phyloP scores from a whole-genome alignment of 2,797 vertebrate genomes.

The Artibeus lituratus region DNA sequence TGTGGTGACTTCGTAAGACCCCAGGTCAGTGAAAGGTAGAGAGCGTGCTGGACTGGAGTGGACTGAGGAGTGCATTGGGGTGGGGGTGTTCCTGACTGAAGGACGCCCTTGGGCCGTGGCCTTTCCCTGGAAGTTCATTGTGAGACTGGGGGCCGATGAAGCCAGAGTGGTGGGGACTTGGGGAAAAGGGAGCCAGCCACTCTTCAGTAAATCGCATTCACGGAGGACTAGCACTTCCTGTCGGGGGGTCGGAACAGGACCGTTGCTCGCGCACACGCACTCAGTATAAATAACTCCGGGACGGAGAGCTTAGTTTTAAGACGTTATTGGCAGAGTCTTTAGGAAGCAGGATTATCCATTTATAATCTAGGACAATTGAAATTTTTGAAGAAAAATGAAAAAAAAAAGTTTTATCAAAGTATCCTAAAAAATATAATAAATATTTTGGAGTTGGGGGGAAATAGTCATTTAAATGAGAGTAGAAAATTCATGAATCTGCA shows the following conservation, averaged over 20 bases:
- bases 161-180: background rate
- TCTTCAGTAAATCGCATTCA: background rate
- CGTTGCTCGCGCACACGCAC: no score
- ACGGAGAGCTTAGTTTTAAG: background rate
- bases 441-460: constrained; percentile 39
- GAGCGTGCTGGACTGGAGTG: no score
- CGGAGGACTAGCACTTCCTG: background rate
- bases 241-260: background rate
- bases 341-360: background rate
- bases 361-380: background rate
- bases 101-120: background rate
- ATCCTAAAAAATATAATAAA: background rate
- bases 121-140: background rate
- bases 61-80: no score
- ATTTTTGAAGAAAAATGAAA: background rate
- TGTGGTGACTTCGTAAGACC: background rate
- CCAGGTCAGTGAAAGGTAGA: background rate
- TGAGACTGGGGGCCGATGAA: background rate
- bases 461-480: background rate
- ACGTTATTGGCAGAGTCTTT: background rate
- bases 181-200: background rate
- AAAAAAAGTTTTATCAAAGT: background rate
- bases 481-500: background rate
- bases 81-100: background rate
- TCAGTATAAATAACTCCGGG: background rate